Percentiles rank a stretch among this genome's conserved stretches.
Evolutionary conservation across 2,888 invertebrate genomes (phyloP).

Genomic region (Ectobius pallidus): DNA sequence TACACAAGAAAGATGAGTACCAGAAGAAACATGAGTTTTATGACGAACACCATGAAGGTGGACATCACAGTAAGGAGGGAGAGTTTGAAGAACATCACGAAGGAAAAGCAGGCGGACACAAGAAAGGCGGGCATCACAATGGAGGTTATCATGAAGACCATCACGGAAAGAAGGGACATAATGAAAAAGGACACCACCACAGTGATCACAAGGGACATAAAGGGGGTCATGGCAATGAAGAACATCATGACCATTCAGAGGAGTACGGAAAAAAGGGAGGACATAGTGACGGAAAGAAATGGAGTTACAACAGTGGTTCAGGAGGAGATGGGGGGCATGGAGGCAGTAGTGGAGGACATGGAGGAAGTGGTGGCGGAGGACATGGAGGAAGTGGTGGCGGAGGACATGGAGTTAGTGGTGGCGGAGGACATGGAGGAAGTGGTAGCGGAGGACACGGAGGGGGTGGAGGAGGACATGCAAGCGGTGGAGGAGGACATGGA

Average conservation of each 20-base stretch:
- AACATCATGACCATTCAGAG: constrained; percentile 59
- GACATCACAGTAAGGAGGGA: constrained; percentile 69
- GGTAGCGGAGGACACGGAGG: constrained; percentile 10
- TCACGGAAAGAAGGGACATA: constrained; percentile 58
- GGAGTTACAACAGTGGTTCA: constrained; percentile 56
- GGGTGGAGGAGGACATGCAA: constrained; percentile 8
- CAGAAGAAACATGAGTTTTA: constrained; percentile 78
- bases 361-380: constrained; percentile 1
- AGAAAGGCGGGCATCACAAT: constrained; percentile 63
- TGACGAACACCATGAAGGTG: constrained; percentile 73
- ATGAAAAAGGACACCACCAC: constrained; percentile 62
- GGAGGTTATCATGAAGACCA: constrained; percentile 58
- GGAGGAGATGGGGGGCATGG: background rate
- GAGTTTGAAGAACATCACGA: constrained; percentile 63
- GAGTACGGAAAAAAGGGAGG: constrained; percentile 59
- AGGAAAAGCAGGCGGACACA: constrained; percentile 54
- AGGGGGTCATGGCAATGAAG: constrained; percentile 61
- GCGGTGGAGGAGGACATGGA: background rate
- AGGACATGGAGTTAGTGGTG: constrained; percentile 3
- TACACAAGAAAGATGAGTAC: constrained; percentile 77
- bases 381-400: background rate
- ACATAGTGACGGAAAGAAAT: constrained; percentile 61
- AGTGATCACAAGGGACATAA: constrained; percentile 58
- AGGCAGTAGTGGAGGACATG: background rate
- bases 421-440: background rate